These are phyloP conservation scores for Platyura marginata DNA, from an alignment of 1,140 invertebrate genomes.

Conservation along the genomic window DNA sequence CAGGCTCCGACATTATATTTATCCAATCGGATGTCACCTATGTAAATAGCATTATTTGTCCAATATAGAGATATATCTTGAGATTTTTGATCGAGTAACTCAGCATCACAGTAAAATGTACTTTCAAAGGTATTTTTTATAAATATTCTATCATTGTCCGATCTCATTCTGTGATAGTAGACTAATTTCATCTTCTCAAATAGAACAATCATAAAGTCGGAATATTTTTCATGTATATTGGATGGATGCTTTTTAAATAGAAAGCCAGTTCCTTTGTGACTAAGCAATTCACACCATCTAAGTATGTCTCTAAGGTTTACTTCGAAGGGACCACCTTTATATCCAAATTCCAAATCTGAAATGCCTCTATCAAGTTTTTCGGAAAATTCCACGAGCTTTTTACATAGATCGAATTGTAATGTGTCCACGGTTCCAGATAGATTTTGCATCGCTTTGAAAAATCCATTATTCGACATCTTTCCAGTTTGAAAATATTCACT, in stretches of 20 bases:
- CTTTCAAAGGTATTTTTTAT: constrained; percentile 15
- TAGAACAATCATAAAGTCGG: constrained; percentile 14
- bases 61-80: constrained; percentile 21
- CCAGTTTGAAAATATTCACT: constrained; percentile 7
- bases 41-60: constrained; percentile 16
- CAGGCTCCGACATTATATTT: not conserved
- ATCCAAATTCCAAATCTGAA: constrained; percentile 42
- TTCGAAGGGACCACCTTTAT: constrained; percentile 79
- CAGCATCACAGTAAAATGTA: constrained; percentile 17
- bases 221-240: constrained; percentile 5
- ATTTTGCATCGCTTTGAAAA: not conserved
- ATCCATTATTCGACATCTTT: not conserved
- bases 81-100: constrained; percentile 12
- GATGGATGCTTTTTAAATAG: constrained; percentile 4
- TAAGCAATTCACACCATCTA: constrained; percentile 64
- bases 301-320: constrained; percentile 92
- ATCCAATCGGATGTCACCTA: constrained; percentile 18
- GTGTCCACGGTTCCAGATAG: not conserved
- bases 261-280: constrained; percentile 15
- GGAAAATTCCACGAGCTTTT: constrained; percentile 69
- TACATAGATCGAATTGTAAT: constrained; percentile 29
- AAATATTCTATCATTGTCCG: constrained; percentile 16
- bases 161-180: constrained; percentile 22
- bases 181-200: constrained; percentile 23
- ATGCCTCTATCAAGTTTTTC: constrained; percentile 44